phyloP scores from a whole-genome alignment of 1,140 invertebrate species.

The Prorops nasuta region DNA sequence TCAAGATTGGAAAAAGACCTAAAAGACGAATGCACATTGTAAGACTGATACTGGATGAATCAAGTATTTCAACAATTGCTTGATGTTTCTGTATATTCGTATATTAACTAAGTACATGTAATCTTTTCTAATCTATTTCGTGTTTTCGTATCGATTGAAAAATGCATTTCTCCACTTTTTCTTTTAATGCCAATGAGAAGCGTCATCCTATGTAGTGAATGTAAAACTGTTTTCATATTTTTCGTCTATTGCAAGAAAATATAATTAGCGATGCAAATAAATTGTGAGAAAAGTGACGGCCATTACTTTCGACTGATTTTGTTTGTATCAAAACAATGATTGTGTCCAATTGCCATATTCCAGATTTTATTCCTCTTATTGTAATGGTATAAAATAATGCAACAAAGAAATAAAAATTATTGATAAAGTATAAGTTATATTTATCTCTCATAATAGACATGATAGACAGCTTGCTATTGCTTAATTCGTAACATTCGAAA shows the following conservation, averaged over 20 bases:
- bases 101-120: slow-evolving; percentile 12
- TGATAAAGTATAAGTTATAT: slow-evolving; percentile 12
- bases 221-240: too few relatives aligned
- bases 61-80: slow-evolving; percentile 16
- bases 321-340: too few relatives aligned
- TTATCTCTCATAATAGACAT: too few relatives aligned
- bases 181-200: too few relatives aligned
- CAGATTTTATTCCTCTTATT: slow-evolving; percentile 43
- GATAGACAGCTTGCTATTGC: too few relatives aligned
- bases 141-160: slow-evolving; percentile 1
- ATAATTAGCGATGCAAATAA: too few relatives aligned
- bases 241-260: too few relatives aligned
- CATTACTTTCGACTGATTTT: too few relatives aligned
- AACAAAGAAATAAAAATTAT: slow-evolving; percentile 40
- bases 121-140: slow-evolving; percentile 13
- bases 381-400: slow-evolving; percentile 41
- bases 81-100: slow-evolving; percentile 14
- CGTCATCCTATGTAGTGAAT: too few relatives aligned
- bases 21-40: slow-evolving; percentile 5
- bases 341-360: slow-evolving; percentile 40
- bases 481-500: too few relatives aligned
- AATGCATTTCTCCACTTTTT: neutral
- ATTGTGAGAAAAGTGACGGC: too few relatives aligned
- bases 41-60: slow-evolving; percentile 15
- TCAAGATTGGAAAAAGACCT: too few relatives aligned